Evolutionary conservation across 2,888 invertebrate species (phyloP), one percentile per base, ranked within the genome.

Genomic region (Thyatira batis): DNA sequence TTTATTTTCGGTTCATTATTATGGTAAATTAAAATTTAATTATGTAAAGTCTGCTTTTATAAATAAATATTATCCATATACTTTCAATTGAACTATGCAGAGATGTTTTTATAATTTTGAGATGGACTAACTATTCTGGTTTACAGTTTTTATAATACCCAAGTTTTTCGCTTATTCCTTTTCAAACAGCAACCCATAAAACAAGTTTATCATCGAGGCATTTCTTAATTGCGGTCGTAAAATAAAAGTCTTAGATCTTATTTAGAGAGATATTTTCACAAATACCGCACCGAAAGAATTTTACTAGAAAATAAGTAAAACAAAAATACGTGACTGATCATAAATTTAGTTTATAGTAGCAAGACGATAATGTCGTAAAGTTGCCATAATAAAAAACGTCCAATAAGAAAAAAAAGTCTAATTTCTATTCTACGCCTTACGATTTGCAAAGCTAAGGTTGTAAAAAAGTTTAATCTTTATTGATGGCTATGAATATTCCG

Each of bases 1-100:
- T 39, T 17, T 51, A 13, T 43, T 55, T 49, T 55, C 20, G 52
- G n/a, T n/a, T n/a, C n/a, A 57, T 57, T 58, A 51, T 59, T 65
- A 63, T 58, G 61, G 51, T n/a, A n/a, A n/a, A n/a, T n/a, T n/a
- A n/a, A n/a, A 23, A 23, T 23, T 23, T 23, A 3, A 23, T 23
- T 23, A 23, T 4, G 6, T 23, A 23, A 23, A 23, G n/a, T n/a
- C n/a, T n/a, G n/a, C n/a, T n/a, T n/a, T n/a, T n/a, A n/a, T n/a
- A n/a, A n/a, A n/a, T n/a, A n/a, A n/a, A n/a, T n/a, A n/a, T n/a
- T n/a, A n/a, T n/a, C 23, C 23, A 23, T 23, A 4, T 23, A 23
- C 3, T 23, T 23, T 23, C 23, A 23, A 23, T 4, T 23, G 6
- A 23, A 6, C 23, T 4, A 23, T 23, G 23, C 6, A n/a, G n/a